Evolutionary conservation across 2,113 vertebrate species (phyloP), one percentile per base, ranked within the genome.

Genomic region (Shinisaurus crocodilurus): DNA sequence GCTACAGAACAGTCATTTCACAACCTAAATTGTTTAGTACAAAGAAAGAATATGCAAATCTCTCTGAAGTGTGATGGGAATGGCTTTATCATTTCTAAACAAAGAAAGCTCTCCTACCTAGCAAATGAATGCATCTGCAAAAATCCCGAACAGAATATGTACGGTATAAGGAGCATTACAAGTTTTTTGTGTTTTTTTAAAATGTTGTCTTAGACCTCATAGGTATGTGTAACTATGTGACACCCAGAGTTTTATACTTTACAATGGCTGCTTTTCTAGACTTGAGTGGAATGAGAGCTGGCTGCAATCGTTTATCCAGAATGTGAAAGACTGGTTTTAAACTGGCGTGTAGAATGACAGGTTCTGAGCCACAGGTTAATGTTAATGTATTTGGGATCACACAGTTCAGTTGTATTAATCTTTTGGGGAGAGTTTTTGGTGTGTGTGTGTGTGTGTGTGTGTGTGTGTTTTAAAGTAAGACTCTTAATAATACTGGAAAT

Each of bases 21-120:
- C 88, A 77, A 90, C 74, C 43, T 86, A 89, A 89, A 16, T 15
- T 92, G 86, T 91, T 92, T 91, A 90, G 88, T 67, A n/a, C 4
- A 43, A 63, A 91, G 43, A 48, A 88, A 75, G 67, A 80, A 89
- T 27, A 87, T 93, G 1, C 83, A 92, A 84, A 76, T 87, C 45
- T 90, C 84, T 48, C 13, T 87, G 72, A 85, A 82, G 80, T 48
- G 45, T 87, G 57, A 32, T 72, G 82, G 6, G 18, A 76, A 18
- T 45, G 10, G 72, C 88, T 81, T 89, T 80, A 83, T 77, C 34
- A 8, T 92, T 82, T 77, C 48, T 89, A 34, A 75, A 85, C 70
- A 89, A 80, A 65, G 10, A 87, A 45, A 16, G 7, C 1, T 37
- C 50, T 32, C 67, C 43, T 20, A 5, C 8, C 40, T 54, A 29